Evolutionary conservation across 2,888 invertebrate species (phyloP).

Genomic region (Terebella lapidaria): DNA sequence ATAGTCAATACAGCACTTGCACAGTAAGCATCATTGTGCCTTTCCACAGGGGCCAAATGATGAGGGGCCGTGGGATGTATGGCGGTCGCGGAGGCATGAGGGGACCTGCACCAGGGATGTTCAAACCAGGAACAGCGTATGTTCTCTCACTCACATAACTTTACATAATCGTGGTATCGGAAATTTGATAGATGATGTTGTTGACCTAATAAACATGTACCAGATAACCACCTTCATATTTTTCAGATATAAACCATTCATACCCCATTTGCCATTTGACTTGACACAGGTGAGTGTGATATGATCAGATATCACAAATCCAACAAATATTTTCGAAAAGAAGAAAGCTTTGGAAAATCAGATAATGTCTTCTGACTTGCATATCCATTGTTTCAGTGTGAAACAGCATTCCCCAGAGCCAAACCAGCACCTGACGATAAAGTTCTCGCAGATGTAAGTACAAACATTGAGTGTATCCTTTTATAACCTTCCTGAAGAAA

Average conservation of each 20-base stretch:
- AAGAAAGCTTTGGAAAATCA: background rate
- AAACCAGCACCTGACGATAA: slow-evolving; percentile 78
- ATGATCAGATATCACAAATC: too few relatives aligned
- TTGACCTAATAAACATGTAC: too few relatives aligned
- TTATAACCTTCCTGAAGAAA: too few relatives aligned
- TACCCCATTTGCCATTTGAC: slow-evolving; percentile 53
- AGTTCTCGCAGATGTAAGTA: slow-evolving; percentile 69
- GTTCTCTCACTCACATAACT: background rate
- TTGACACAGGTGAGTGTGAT: slow-evolving; percentile 30
- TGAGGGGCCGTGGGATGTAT: background rate
- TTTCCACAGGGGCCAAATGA: slow-evolving; percentile 1
- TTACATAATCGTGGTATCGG: background rate
- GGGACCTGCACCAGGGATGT: background rate
- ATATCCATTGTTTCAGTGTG: slow-evolving; percentile 59
- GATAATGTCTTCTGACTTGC: background rate
- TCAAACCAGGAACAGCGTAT: slow-evolving; percentile 5
- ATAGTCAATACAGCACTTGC: too few relatives aligned
- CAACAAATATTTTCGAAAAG: too few relatives aligned
- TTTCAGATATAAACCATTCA: slow-evolving; percentile 45
- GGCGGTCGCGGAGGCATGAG: background rate
- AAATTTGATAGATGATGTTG: too few relatives aligned
- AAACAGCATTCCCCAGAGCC: slow-evolving; percentile 81
- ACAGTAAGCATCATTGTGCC: too few relatives aligned
- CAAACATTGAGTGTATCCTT: background rate
- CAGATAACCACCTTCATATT: too few relatives aligned